Evolutionary conservation across 2,113 vertebrate species (phyloP), one percentile per base, ranked within the genome.

Genomic region (Cynocephalus volans): DNA sequence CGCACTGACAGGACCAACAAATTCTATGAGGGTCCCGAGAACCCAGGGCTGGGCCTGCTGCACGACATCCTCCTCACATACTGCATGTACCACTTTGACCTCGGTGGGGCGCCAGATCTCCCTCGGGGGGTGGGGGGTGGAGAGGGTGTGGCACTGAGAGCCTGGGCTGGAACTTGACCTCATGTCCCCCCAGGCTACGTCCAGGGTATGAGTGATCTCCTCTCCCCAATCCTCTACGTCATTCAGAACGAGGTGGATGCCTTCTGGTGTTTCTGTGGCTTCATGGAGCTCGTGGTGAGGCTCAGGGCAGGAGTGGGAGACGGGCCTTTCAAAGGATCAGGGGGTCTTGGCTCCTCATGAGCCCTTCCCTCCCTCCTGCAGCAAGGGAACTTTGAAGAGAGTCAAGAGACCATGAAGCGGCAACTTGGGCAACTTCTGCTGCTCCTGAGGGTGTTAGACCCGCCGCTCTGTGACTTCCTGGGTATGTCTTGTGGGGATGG

Each of bases 61-160:
- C 98, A 99, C 0, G 99, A 99, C 7, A 99, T 99, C 36, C 98
- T 99, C 50, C 99, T 99, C 98, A 99, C 99, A 0, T 99, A 99
- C 98, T 99, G 99, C 99, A 99, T 99, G 99, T 99, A 99, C 97
- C 99, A 99, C 98, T 99, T 99, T 5, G 99, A 99, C 95, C 98
- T 99, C 0, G 99, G 99, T 99, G 73, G 6, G 67, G 14, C 0
- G 0, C 36, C 3, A 23, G 50, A 50, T 18, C 76, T 56, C 41
- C 41, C 41, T 41, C 8, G 21, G 1, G 81, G 5, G n/a, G 8
- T 10, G 8, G 8, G 2, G 13, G 3, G 18, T 23, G 7, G 26
- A 45, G 54, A n/a, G 28, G 2, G 0, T 21, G 21, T 24, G 67
- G 1, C 0, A 1, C 45, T 3, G 1, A 11, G 17, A 36, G 33